Percentiles rank a stretch among this genome's conserved stretches.
Evolutionary conservation across 2,113 vertebrate species (phyloP).

Genomic region (Gasterosteus aculeatus): DNA sequence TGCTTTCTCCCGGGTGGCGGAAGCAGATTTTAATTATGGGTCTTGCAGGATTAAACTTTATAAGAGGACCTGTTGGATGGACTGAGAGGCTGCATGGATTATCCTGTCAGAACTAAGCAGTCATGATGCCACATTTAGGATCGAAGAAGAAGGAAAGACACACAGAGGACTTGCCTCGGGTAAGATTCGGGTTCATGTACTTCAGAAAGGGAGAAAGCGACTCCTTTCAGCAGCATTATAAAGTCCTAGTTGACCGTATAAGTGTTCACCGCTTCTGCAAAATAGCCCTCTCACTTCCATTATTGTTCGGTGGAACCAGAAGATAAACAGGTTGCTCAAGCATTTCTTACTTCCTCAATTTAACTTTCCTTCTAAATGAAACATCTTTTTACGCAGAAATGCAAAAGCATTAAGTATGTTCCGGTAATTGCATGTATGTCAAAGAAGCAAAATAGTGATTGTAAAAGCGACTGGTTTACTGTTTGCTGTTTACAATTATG

Average conservation of each 20-base stretch:
- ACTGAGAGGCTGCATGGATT: conserved; percentile 7
- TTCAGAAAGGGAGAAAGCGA: background rate
- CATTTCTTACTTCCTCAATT: conserved; percentile 60
- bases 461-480: background rate
- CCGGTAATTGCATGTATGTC: background rate
- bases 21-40: background rate
- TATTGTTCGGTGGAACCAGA: background rate
- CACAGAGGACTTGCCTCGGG: conserved; percentile 58
- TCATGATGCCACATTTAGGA: conserved; percentile 54
- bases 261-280: conserved; percentile 13
- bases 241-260: background rate
- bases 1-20: background rate
- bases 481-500: conserved; percentile 23
- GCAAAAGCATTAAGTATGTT: conserved; percentile 2
- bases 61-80: background rate
- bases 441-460: background rate
- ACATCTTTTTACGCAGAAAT: conserved; percentile 10
- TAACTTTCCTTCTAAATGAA: conserved; percentile 26
- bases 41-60: background rate
- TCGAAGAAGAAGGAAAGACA: conserved; percentile 55
- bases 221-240: background rate
- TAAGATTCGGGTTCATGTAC: conserved; percentile 35
- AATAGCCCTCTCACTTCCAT: conserved; percentile 14
- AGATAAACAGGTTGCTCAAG: background rate
- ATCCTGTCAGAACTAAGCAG: background rate